Evolutionary conservation across 1,140 invertebrate genomes (phyloP), one percentile per base, ranked within the genome.

Genomic region (Pseudomyrmex dendroicus): DNA sequence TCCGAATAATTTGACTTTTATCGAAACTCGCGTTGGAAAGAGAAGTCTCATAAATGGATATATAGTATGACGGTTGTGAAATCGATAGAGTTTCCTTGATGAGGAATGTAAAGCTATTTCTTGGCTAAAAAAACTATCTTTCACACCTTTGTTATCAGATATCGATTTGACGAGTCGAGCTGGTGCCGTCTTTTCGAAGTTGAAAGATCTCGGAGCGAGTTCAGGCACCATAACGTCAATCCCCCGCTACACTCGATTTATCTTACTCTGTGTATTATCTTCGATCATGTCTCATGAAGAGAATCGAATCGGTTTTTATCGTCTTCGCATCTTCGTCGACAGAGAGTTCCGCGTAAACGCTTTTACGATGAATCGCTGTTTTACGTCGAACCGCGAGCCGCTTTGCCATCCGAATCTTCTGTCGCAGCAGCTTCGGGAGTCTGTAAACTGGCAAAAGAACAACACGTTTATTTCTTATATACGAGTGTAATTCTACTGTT

Each of bases 361-460:
- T 87, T 82, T 67, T 88, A 67, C 63, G 22, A 56, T 54, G 52
- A 73, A 62, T 77, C 66, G 56, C 46, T 44, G 56, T 84, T 72
- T 74, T 56, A 61, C 17, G 57, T 9, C 63, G 52, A 54, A 63
- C 13, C 12, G 13, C 46, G 68, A 67, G 20, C 56, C 46, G 50
- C 17, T 44, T 74, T 52, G 22, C 56, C 62, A 35, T 57, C n/a
- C 54, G 20, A 20, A 20, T 20, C 59, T 2, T 54, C 13, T 52
- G 20, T 50, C 15, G 70, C 9, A 46, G 4, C n/a, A n/a, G 50
- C 52, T 68, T 77, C 62, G 17, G 9, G 12, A 46, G 50, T 73
- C 80, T 78, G 73, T 12, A 57, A 76, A 54, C 57, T 72, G 9
- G 73, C 72, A 86, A 7, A 0, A 50, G 17, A 72, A 59, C 35